A percentile compares a stretch with the other conserved stretches of the same genome.
Evolutionary conservation across 2,797 vertebrate genomes (phyloP).

Genomic region (Simalia tracyae): DNA sequence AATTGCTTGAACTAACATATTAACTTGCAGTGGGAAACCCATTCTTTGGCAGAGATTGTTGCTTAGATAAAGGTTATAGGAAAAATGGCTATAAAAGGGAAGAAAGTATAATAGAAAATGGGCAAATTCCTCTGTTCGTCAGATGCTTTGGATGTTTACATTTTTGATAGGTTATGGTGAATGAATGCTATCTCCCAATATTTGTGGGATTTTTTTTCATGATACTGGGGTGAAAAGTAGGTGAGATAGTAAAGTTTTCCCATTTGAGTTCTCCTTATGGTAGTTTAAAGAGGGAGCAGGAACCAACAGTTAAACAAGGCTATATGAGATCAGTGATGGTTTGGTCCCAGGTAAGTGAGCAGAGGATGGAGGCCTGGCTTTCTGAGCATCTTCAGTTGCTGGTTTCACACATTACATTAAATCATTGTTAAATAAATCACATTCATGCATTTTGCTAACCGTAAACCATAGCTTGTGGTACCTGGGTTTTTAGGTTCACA

Average conservation of each 20-base stretch:
- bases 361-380: background rate
- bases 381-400: constrained; percentile 29
- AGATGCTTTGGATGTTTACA: background rate
- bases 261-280: constrained; percentile 6
- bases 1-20: background rate
- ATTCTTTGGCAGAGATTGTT: constrained; percentile 7
- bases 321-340: too few relatives aligned
- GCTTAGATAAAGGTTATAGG: constrained; percentile 48
- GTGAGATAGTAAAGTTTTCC: constrained; percentile 19
- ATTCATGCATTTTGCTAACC: too few relatives aligned
- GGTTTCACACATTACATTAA: background rate
- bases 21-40: background rate
- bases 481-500: too few relatives aligned
- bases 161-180: background rate
- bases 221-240: constrained; percentile 28
- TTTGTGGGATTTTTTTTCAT: background rate
- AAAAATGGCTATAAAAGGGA: constrained; percentile 41
- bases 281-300: background rate
- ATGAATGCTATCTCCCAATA: fast-evolving
- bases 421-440: too few relatives aligned
- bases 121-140: constrained; percentile 5
- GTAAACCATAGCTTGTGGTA: background rate
- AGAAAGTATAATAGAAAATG: background rate
- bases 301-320: background rate
- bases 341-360: background rate